Evolutionary conservation across 2,113 vertebrate species (phyloP).

Genomic region (Sialia sialis): DNA sequence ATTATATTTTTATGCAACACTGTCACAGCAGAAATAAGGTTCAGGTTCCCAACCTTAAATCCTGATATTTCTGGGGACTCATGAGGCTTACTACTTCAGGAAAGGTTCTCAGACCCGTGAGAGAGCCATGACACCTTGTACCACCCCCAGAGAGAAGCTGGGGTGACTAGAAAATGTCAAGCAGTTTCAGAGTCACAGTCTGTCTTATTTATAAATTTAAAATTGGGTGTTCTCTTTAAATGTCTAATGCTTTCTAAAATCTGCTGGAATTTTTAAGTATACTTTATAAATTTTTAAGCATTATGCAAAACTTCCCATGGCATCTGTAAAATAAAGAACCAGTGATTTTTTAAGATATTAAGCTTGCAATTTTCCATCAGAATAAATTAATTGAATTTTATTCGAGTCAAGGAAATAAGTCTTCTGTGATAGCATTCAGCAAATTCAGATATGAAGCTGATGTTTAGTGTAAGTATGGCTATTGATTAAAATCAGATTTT

Average conservation of each 20-base stretch:
- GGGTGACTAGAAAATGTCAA: background rate
- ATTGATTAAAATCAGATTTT: background rate
- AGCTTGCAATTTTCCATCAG: background rate
- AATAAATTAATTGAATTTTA: background rate
- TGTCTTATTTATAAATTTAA: background rate
- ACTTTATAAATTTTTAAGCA: background rate
- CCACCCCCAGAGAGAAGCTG: background rate
- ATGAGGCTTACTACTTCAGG: background rate
- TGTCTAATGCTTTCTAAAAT: background rate
- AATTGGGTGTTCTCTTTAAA: background rate
- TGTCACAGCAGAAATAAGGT: background rate
- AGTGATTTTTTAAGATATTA: background rate
- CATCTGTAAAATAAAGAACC: background rate
- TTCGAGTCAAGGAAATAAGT: background rate
- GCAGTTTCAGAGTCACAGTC: background rate
- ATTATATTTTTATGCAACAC: background rate
- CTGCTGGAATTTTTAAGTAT: background rate
- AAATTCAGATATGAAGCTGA: background rate
- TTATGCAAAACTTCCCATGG: background rate
- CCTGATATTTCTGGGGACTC: rapidly evolving
- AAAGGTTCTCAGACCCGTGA: background rate
- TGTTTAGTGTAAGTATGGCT: background rate
- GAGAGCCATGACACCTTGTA: background rate
- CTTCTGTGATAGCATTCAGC: background rate
- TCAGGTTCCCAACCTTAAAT: background rate